Evolutionary conservation across 2,888 invertebrate species (phyloP).

Genomic region (Tipula helvola): DNA sequence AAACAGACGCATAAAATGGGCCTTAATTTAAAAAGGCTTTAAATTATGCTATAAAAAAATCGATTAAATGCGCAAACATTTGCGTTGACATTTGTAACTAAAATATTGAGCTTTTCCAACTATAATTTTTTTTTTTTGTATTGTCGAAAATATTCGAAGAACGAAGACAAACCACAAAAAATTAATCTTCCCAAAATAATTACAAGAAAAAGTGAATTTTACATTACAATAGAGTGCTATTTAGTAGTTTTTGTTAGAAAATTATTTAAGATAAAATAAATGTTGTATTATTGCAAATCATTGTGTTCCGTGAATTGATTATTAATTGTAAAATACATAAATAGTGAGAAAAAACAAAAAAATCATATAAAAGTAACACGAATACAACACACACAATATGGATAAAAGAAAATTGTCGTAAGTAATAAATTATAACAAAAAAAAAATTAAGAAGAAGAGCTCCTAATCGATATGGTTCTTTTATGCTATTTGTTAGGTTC

Average conservation of each 20-base stretch:
- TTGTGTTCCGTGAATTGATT: not conserved
- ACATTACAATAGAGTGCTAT: not conserved
- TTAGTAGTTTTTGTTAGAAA: not conserved
- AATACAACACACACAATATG: slow-evolving; percentile 20
- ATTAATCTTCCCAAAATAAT: not conserved
- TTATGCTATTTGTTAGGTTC: not conserved
- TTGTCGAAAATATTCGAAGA: slow-evolving; percentile 5
- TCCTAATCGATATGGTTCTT: not conserved
- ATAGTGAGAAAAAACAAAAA: not conserved
- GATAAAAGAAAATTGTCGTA: slow-evolving; percentile 37
- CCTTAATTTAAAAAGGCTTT: not conserved
- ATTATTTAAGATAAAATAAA: not conserved
- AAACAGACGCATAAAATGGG: too few species aligned
- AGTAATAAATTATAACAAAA: slow-evolving; percentile 20
- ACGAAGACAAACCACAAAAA: not conserved
- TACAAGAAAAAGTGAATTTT: not conserved
- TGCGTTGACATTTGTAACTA: slow-evolving; percentile 15
- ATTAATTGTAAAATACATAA: not conserved
- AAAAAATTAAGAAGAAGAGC: not conserved
- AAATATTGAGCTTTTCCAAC: slow-evolving; percentile 13
- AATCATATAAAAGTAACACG: not conserved
- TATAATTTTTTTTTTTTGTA: not conserved
- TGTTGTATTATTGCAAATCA: not conserved
- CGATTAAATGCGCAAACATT: not conserved
- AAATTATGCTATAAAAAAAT: not conserved